Base-by-base conservation (phyloP, 2,888 invertebrate species). In the Sesia apiformis region DNA sequence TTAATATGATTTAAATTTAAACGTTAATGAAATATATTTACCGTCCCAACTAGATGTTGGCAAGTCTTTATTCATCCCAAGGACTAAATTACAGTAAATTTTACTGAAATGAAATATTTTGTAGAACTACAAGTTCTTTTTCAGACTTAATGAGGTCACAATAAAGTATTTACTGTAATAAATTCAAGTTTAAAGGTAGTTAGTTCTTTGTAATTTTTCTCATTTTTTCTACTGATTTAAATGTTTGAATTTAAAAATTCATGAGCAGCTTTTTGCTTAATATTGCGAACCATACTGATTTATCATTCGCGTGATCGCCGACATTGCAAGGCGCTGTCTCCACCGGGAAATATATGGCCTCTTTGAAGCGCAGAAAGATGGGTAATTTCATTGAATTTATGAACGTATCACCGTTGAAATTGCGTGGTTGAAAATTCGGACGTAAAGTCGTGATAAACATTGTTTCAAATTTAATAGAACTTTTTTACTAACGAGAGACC, bases 361-460 rank as follows among this genome's bases (percentile, higher is more conserved):
- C 81, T 84, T 85, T 84, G 88, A 85, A 85, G 79, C 83, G 75
- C 77, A 81, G 82, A 88, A 85, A 84, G 81, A 87, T 86, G 83
- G 84, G 84, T 85, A 84, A 87, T 87, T 86, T 85, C 82, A 84
- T 79, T 77, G 84, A 82, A 87, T 86, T 86, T 88, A 87, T 87
- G 84, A 79, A 78, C 81, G 82, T 83, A 84, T 83, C 83, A 81
- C 73, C 74, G 74, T 67, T 71, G 76, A 78, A 79, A 84, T 78
- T 78, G 78, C 78, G 70, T 77, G 68, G 71, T 75, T 78, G 78
- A 78, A 84, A 84, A 81, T 81, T 82, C 69, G 68, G 67, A 78
- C 68, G 69, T 76, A 69, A 78, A 81, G 79, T 73, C 74, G 73
- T 75, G 70, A 81, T 81, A 75, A 76, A 79, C 76, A 78, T 76